A percentile compares a stretch with the other conserved stretches of the same genome.
Conservation (phyloP, 2,888 invertebrate species). For the Synergus laeviventris region DNA sequence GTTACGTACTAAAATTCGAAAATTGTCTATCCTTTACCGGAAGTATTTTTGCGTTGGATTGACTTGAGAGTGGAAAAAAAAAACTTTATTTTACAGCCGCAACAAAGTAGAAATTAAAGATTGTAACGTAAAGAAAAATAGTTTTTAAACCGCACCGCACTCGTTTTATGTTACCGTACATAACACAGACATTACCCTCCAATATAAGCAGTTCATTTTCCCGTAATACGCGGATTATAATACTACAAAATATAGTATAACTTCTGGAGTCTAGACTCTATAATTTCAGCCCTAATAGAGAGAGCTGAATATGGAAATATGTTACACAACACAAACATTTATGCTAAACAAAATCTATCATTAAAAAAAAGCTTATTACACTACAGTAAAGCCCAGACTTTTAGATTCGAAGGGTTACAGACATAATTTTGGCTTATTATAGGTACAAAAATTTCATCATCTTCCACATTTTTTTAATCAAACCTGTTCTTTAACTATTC, state of each 20-base stretch:
- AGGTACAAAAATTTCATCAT: too few relatives aligned
- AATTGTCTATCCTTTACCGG: background rate
- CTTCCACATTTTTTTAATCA: too few relatives aligned
- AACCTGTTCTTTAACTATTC: too few relatives aligned
- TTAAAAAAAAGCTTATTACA: constrained; percentile 37
- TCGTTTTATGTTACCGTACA: constrained; percentile 16
- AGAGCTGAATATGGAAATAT: background rate
- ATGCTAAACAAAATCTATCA: constrained; percentile 9
- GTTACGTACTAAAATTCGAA: background rate
- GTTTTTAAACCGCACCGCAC: background rate
- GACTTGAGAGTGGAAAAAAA: background rate
- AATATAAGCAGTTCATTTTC: constrained; percentile 27
- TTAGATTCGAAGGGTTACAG: constrained; percentile 1
- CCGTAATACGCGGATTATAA: background rate
- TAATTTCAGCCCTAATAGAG: background rate
- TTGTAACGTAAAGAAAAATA: background rate
- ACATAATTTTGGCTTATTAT: too few relatives aligned
- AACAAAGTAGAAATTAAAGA: constrained; percentile 17
- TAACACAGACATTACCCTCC: constrained; percentile 20
- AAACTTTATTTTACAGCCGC: background rate
- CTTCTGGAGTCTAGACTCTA: background rate
- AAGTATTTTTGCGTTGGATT: constrained; percentile 11
- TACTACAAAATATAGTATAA: background rate
- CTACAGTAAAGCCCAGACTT: background rate
- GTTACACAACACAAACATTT: constrained; percentile 21